Percentiles rank a stretch among this genome's conserved stretches.
phyloP scores from a whole-genome alignment of 2,113 vertebrate species.

The Gulo gulo region DNA sequence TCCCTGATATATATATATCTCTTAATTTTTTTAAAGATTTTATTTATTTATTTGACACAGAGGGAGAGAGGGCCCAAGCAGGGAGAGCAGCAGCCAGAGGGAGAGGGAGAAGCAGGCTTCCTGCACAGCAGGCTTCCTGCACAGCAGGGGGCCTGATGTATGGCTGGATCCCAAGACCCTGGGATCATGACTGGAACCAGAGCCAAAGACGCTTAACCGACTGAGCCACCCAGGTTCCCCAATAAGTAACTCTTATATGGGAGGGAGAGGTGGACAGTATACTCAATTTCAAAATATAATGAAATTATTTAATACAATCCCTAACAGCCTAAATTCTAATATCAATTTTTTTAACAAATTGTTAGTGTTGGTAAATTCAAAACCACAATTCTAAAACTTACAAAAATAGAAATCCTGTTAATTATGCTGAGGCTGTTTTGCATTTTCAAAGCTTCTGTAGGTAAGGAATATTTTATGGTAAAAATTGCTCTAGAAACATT shows the following conservation, averaged over 20 bases:
- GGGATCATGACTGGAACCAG: neutral
- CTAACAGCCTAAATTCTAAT: neutral
- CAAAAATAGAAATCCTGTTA: neutral
- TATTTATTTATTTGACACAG: neutral
- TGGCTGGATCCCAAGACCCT: neutral
- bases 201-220: neutral
- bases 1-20: neutral
- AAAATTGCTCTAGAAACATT: constrained; percentile 5
- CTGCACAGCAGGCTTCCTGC: too few species aligned
- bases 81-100: neutral
- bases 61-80: neutral
- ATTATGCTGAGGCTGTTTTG: neutral
- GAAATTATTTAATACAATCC: neutral
- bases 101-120: neutral
- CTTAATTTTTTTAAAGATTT: neutral
- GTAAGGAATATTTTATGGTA: constrained; percentile 22
- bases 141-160: too few species aligned
- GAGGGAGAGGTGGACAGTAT: neutral
- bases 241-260: neutral
- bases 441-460: constrained; percentile 36
- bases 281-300: constrained; percentile 25
- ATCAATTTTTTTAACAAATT: constrained; percentile 1
- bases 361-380: constrained; percentile 18
- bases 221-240: neutral
- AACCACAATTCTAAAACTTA: neutral